Evolutionary conservation across 2,113 vertebrate genomes (phyloP), one percentile per base, ranked within the genome.

Genomic region (Callithrix jacchus): DNA sequence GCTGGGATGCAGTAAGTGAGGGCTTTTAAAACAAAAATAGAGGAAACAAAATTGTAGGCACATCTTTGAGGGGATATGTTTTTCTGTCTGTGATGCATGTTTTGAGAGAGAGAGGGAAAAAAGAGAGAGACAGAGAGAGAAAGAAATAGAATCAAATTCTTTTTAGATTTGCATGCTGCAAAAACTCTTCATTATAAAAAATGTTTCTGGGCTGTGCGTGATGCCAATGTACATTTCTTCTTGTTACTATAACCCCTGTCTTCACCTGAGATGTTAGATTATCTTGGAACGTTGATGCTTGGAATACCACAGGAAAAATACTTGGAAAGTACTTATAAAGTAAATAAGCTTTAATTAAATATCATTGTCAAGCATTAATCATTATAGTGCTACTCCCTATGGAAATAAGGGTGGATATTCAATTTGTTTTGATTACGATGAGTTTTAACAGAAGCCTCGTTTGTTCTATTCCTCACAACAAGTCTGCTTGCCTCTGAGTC

Each of bases 301-400:
- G 87, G 88, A 93, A 32, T 90, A 98, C 92, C 93, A 74, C 89
- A 98, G 81, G n/a, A 98, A 96, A 92, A 97, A 96, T 96, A 92
- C 95, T 96, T 42, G 35, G 97, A 96, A 98, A 98, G 97, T 98
- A 97, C 98, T 98, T 98, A 97, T 91, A 98, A 98, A 98, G 97
- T 98, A 98, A 99, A 98, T 98, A 98, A 98, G 97, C 97, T 98
- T 98, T 98, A 98, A 99, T 99, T 98, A 99, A 98, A 98, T 98
- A 98, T 97, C 98, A 98, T 98, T 98, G 98, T 98, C 98, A 98
- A 97, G 94, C 97, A 98, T 99, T 99, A 98, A 99, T 99, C 98
- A 98, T 98, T 97, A 98, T 97, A 97, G 97, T 86, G 89, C 82
- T 92, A 96, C 97, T 98, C 98, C 98, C 98, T 90, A 85, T 98